Percentiles rank a stretch among this genome's conserved stretches.
These are phyloP conservation scores for Acronicta aceris DNA, from an alignment of 2,888 invertebrate genomes.

Conservation along the genomic window DNA sequence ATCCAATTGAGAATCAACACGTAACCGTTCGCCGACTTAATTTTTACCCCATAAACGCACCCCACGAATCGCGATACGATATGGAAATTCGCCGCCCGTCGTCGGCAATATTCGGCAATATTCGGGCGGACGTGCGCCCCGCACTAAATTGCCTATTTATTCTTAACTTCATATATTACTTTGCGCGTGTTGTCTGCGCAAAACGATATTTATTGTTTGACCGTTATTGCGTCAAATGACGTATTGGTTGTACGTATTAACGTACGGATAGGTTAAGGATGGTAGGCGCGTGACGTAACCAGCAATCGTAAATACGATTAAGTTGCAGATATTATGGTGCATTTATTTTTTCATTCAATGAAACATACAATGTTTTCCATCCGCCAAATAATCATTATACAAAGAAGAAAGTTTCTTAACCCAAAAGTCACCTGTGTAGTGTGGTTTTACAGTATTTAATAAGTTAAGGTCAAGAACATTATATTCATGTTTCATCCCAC, in stretches of 20 bases:
- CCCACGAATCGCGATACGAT: slow-evolving; percentile 87
- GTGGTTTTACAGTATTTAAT: too few species aligned
- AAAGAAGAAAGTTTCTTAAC: too few species aligned
- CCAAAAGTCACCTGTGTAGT: too few species aligned
- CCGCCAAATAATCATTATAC: too few species aligned
- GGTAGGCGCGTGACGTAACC: slow-evolving; percentile 70
- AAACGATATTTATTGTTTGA: slow-evolving; percentile 89
- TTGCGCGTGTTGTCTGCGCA: slow-evolving; percentile 89
- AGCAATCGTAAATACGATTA: slow-evolving; percentile 36
- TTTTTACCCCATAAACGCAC: slow-evolving; percentile 89
- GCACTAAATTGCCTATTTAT: slow-evolving; percentile 89
- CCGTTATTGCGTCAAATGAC: slow-evolving; percentile 89
- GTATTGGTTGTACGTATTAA: slow-evolving; percentile 84
- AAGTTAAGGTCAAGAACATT: too few species aligned
- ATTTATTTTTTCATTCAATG: background rate
- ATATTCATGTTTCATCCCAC: too few species aligned
- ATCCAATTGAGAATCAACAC: slow-evolving; percentile 82
- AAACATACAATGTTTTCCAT: too few species aligned
- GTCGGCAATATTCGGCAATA: slow-evolving; percentile 88
- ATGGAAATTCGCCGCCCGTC: slow-evolving; percentile 85
- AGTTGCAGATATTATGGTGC: background rate
- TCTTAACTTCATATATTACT: slow-evolving; percentile 90
- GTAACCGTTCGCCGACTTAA: slow-evolving; percentile 81
- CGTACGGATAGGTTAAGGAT: slow-evolving; percentile 79
- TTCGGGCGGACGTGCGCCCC: slow-evolving; percentile 86